Conservation (phyloP, 2,797 vertebrate species). For the Eidolon dupreanum region DNA sequence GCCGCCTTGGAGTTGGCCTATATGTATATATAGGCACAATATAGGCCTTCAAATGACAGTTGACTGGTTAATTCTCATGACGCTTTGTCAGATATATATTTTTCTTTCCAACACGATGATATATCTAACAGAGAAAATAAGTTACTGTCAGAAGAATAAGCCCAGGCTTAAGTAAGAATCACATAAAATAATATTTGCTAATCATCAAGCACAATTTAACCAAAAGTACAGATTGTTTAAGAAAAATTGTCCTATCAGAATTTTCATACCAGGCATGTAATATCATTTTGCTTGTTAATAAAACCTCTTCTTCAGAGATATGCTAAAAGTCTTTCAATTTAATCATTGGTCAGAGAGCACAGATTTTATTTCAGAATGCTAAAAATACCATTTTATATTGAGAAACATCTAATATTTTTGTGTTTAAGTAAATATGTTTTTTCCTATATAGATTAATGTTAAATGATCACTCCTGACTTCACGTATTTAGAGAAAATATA, state of each 20-base stretch:
- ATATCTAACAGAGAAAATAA: background rate
- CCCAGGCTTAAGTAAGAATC: background rate
- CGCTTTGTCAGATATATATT: background rate
- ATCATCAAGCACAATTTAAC: background rate
- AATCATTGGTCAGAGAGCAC: background rate
- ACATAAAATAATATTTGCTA: background rate
- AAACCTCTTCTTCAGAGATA: background rate
- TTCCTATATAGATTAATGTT: background rate
- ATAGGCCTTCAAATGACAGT: background rate
- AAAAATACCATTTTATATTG: background rate
- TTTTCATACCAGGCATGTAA: background rate
- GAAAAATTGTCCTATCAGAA: background rate
- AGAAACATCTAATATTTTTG: background rate
- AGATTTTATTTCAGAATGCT: background rate
- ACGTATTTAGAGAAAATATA: background rate
- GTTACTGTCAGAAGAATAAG: background rate
- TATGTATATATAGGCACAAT: rapidly evolving
- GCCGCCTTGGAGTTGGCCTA: rapidly evolving
- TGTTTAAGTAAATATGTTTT: background rate
- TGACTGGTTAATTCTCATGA: background rate
- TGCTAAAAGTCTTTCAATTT: background rate
- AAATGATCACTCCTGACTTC: background rate
- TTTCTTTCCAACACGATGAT: background rate
- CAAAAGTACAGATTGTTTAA: background rate
- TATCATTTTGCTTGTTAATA: background rate